These are phyloP conservation scores for Poeciliopsis turneri DNA, from an alignment of 2,797 vertebrate species.

Conservation along the genomic window DNA sequence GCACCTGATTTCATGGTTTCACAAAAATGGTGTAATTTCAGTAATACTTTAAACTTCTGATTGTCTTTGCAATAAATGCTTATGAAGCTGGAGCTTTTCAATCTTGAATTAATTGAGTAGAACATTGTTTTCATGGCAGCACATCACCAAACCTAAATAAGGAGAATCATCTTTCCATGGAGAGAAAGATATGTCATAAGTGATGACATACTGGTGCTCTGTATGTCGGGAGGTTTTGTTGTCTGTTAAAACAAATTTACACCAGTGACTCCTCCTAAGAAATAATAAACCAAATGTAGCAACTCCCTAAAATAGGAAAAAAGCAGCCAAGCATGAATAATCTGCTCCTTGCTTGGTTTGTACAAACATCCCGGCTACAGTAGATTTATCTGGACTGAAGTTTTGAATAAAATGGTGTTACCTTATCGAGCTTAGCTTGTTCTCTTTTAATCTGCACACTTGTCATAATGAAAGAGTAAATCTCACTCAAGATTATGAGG, in stretches of 20 bases:
- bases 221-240: slow-evolving; percentile 7
- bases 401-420: slow-evolving; percentile 5
- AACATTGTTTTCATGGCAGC: not conserved
- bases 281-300: slow-evolving; percentile 16
- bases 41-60: not conserved
- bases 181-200: not conserved
- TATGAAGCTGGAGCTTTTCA: not conserved
- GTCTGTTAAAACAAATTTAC: slow-evolving; percentile 12
- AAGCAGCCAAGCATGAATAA: slow-evolving; percentile 16
- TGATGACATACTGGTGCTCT: not conserved
- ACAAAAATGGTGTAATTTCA: not conserved
- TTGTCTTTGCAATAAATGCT: not conserved
- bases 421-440: slow-evolving; percentile 6
- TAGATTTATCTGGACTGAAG: slow-evolving; percentile 8
- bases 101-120: not conserved
- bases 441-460: slow-evolving; percentile 1
- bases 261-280: not conserved
- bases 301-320: slow-evolving; percentile 14
- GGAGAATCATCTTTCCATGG: slow-evolving; percentile 2
- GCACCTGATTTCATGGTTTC: not conserved
- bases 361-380: slow-evolving; percentile 1
- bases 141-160: not conserved
- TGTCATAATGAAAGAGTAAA: not conserved
- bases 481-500: slow-evolving; percentile 1
- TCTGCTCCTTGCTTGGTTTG: not conserved